These are phyloP conservation scores for Potorous gilbertii DNA, from an alignment of 2,797 vertebrate species.

Conservation along the genomic window DNA sequence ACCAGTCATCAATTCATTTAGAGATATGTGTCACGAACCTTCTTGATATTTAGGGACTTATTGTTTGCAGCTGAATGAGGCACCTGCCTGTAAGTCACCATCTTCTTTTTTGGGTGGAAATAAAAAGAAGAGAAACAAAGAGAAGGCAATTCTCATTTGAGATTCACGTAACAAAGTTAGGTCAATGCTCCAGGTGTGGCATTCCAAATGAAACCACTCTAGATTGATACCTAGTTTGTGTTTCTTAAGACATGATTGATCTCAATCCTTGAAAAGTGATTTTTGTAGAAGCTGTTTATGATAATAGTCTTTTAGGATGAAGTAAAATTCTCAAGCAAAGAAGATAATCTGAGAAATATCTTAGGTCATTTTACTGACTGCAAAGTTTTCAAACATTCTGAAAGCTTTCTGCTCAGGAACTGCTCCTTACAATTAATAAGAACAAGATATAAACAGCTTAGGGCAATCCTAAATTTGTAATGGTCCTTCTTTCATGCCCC, in stretches of 20 bases:
- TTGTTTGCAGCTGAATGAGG: neutral
- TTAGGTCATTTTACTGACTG: slow-evolving; percentile 46
- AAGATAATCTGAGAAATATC: neutral
- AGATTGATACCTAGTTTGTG: neutral
- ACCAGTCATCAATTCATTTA: neutral
- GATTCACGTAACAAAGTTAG: neutral
- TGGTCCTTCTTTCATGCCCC: slow-evolving; percentile 47
- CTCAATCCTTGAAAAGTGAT: neutral
- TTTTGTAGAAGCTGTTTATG: neutral
- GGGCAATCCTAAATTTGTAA: slow-evolving; percentile 75
- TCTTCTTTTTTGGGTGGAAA: neutral
- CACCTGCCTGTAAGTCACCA: neutral
- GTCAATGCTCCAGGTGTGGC: neutral
- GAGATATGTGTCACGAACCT: neutral
- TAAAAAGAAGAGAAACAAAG: neutral
- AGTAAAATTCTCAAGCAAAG: slow-evolving; percentile 29
- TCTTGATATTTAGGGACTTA: neutral
- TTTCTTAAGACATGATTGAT: neutral
- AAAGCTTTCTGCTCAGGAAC: slow-evolving; percentile 48
- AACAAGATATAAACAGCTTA: slow-evolving; percentile 37
- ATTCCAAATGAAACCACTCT: slow-evolving; percentile 7
- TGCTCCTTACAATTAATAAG: slow-evolving; percentile 59
- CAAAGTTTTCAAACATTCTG: slow-evolving; percentile 61
- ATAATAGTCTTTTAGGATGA: slow-evolving; percentile 14
- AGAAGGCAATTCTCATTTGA: neutral